These are phyloP conservation scores for Megaceryle alcyon DNA, from an alignment of 2,797 vertebrate species.

Conservation along the genomic window DNA sequence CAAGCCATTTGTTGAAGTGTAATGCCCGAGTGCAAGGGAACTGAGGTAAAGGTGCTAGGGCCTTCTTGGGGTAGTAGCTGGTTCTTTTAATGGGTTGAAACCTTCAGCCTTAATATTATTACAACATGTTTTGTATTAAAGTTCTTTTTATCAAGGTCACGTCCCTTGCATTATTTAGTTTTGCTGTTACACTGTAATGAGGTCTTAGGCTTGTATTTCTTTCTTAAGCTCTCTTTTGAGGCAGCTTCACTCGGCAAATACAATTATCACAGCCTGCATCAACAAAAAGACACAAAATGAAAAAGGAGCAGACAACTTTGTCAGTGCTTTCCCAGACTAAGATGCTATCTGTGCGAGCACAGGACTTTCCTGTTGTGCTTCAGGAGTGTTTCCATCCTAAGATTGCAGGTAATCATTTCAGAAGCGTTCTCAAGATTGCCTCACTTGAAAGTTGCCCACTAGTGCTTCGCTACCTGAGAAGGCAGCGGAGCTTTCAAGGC, in stretches of 20 bases:
- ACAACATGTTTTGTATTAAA: slow-evolving; percentile 64
- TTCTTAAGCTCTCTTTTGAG: slow-evolving; percentile 56
- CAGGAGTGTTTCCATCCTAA: neutral
- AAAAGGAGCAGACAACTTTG: slow-evolving; percentile 22
- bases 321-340: neutral
- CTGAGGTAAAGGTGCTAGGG: neutral
- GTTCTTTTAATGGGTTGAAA: slow-evolving; percentile 18
- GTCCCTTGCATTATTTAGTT: slow-evolving; percentile 60
- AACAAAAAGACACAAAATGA: slow-evolving; percentile 50
- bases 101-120: slow-evolving; percentile 39
- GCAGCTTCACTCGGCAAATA: slow-evolving; percentile 41
- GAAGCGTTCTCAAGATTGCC: neutral
- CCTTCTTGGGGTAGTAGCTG: neutral
- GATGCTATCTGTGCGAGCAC: neutral
- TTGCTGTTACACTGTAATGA: slow-evolving; percentile 52
- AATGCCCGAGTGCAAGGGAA: neutral
- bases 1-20: neutral
- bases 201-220: slow-evolving; percentile 62
- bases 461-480: rapidly evolving
- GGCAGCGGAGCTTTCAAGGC: rapidly evolving
- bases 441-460: neutral
- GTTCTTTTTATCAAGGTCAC: slow-evolving; percentile 63
- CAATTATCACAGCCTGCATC: slow-evolving; percentile 15
- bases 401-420: neutral
- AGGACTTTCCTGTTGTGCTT: neutral